These are phyloP conservation scores for Lepus timidus DNA, from an alignment of 2,113 vertebrate species.

Conservation along the genomic window DNA sequence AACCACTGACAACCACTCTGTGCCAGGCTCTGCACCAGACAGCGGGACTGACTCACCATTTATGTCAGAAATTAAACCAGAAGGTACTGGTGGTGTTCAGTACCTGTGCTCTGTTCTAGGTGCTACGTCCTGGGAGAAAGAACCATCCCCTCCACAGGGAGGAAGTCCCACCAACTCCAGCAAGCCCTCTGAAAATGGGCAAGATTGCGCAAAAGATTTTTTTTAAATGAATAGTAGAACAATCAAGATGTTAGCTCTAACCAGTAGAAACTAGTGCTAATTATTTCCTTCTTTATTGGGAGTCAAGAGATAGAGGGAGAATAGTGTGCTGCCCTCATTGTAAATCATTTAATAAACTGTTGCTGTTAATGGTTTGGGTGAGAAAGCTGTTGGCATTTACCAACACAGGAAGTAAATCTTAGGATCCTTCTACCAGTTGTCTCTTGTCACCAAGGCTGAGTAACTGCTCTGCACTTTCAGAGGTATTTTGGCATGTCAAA, in stretches of 20 bases:
- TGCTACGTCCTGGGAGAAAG: neutral
- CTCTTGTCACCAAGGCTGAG: neutral
- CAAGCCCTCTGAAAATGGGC: neutral
- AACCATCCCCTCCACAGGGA: neutral
- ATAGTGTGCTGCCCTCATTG: neutral
- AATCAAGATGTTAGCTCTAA: neutral
- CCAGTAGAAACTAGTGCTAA: neutral
- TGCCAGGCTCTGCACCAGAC: too few species aligned
- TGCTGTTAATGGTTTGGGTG: neutral
- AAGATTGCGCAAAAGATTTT: neutral
- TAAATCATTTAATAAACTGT: neutral
- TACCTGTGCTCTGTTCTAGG: neutral
- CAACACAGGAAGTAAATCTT: neutral
- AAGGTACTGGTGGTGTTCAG: neutral
- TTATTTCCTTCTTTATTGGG: neutral
- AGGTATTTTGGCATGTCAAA: neutral
- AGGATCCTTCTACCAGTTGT: neutral
- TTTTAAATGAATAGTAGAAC: neutral
- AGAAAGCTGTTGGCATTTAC: neutral
- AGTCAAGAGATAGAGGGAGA: neutral
- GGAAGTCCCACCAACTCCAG: neutral
- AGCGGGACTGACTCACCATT: neutral
- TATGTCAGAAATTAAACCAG: neutral
- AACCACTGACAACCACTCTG: neutral
- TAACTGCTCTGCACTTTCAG: neutral